A percentile compares a stretch with the other conserved stretches of the same genome.
phyloP scores from a whole-genome alignment of 2,797 vertebrate species.

The Cebuella pygmaea region DNA sequence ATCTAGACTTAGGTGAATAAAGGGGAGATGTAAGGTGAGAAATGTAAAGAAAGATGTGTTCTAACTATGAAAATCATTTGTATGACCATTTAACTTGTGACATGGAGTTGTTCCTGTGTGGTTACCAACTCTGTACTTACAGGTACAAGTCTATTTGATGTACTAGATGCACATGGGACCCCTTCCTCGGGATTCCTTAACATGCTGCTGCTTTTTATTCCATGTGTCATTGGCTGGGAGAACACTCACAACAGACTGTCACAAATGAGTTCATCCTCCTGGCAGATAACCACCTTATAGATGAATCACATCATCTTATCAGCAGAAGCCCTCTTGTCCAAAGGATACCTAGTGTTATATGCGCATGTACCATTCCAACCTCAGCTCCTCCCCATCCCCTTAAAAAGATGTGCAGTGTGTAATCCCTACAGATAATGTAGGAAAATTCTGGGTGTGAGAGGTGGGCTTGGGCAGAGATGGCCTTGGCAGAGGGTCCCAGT shows the following conservation, averaged over 20 bases:
- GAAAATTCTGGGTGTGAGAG: conserved; percentile 14
- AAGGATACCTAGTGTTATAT: background rate
- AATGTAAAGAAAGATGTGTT: background rate
- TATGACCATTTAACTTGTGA: background rate
- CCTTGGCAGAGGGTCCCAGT: conserved; percentile 66
- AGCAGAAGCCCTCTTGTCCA: background rate
- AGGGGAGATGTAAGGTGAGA: background rate
- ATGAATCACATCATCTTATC: background rate
- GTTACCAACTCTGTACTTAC: background rate
- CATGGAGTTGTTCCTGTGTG: background rate
- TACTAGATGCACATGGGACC: accelerated
- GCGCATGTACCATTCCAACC: background rate
- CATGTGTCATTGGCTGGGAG: background rate
- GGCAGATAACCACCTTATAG: background rate
- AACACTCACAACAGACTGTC: background rate
- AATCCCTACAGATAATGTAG: background rate
- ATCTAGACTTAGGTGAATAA: background rate
- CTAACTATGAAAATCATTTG: background rate
- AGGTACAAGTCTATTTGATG: background rate
- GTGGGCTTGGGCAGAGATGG: background rate
- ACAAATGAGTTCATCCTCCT: background rate
- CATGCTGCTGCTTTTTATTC: background rate
- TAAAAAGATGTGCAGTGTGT: background rate
- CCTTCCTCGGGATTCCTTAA: background rate
- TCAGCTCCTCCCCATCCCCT: background rate